phyloP scores from a whole-genome alignment of 2,888 invertebrate species.

The Drosophila kuntzei region DNA sequence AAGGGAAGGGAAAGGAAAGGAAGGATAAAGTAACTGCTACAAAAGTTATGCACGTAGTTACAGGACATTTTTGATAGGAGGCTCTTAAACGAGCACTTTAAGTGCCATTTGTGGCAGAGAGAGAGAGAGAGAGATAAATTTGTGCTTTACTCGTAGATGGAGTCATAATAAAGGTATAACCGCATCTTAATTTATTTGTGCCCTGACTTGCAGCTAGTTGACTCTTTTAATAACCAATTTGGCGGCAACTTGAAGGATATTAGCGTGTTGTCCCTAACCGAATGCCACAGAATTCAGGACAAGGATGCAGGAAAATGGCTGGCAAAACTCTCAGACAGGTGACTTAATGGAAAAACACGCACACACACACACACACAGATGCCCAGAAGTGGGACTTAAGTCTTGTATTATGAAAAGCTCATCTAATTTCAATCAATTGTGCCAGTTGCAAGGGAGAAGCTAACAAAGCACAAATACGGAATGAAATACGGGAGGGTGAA shows the following conservation, averaged over 20 bases:
- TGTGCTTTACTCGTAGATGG: background rate
- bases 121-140: background rate
- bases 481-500: conserved; percentile 29
- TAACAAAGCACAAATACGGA: background rate
- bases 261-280: conserved; percentile 48
- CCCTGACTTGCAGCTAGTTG: conserved; percentile 56
- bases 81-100: conserved; percentile 26
- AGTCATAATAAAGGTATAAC: conserved; percentile 14
- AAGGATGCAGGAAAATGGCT: conserved; percentile 21
- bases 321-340: conserved; percentile 6
- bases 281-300: conserved; percentile 9
- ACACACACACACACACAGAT: conserved; percentile 17
- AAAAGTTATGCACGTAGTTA: conserved; percentile 22
- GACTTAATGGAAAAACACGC: conserved; percentile 58
- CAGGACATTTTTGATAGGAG: conserved; percentile 8
- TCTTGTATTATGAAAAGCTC: conserved; percentile 81
- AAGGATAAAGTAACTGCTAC: background rate
- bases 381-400: conserved; percentile 48
- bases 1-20: background rate
- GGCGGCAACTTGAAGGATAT: conserved; percentile 62
- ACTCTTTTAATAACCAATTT: conserved; percentile 78
- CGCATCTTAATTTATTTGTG: conserved; percentile 55
- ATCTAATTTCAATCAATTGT: conserved; percentile 82
- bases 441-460: conserved; percentile 50
- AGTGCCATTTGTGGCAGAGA: conserved; percentile 14